Evolutionary conservation across 1,140 invertebrate genomes (phyloP).

Genomic region (Marisa cornuarietis): DNA sequence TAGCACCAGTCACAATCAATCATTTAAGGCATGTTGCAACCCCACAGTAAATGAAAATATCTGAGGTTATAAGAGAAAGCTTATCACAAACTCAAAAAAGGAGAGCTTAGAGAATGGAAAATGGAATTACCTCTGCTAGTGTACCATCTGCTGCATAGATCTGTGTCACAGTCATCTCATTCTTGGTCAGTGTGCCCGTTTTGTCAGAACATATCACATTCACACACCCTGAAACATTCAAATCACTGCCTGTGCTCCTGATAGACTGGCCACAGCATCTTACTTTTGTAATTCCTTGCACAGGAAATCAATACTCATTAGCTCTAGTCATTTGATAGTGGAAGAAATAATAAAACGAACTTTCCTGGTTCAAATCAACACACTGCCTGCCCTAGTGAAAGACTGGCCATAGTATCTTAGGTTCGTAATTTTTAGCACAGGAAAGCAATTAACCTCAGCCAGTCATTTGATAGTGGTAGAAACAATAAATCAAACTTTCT

Average conservation of each 20-base stretch:
- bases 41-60: too few relatives aligned
- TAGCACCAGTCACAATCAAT: too few relatives aligned
- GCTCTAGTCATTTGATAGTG: not conserved
- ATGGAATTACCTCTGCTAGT: constrained; percentile 80
- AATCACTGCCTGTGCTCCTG: not conserved
- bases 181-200: constrained; percentile 98
- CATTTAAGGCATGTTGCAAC: too few relatives aligned
- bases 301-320: not conserved
- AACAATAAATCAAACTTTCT: too few relatives aligned
- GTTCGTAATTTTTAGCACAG: too few relatives aligned
- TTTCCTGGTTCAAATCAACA: not conserved
- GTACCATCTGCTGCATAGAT: constrained; percentile 92
- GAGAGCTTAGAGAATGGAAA: not conserved
- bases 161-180: constrained; percentile 97
- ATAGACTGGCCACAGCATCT: not conserved
- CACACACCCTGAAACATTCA: constrained; percentile 79
- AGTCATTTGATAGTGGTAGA: too few relatives aligned
- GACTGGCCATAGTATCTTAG: too few relatives aligned
- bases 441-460: too few relatives aligned
- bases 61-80: too few relatives aligned
- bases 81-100: too few relatives aligned
- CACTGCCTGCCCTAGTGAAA: not conserved
- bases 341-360: not conserved
- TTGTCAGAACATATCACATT: constrained; percentile 99
- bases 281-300: constrained; percentile 23